Evolutionary conservation across 2,888 invertebrate genomes (phyloP), one percentile per base, ranked within the genome.

Genomic region (Pocota personata): DNA sequence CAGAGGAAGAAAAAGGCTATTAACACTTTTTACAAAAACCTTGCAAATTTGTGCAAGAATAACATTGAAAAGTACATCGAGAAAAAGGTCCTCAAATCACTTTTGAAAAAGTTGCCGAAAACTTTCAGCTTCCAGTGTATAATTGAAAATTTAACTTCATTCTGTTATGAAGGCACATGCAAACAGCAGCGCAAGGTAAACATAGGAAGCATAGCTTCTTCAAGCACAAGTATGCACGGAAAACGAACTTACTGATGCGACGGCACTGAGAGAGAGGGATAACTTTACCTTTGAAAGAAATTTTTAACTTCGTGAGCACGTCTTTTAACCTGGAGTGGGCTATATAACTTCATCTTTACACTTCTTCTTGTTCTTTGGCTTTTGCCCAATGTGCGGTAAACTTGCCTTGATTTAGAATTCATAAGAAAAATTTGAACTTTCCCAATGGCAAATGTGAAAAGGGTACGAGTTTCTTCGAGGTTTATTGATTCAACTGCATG

Each of bases 391-490:
- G 60, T 66, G 66, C 37, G 69, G 64, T 72, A 35, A 72, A 77
- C 60, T 77, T 64, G 50, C 83, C 67, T 80, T 84, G 75, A 84
- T 84, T 79, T 79, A 71, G 71, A 76, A 84, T 75, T 79, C 79
- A 79, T 79, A 71, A 71, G 75, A 79, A 80, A 75, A 84, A 71
- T 66, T 84, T 71, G 37, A 77, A 67, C 48, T 80, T 73, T 40
- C 27, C 32, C 48, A 30, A 32, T 21, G 37, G 50, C 5, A 73
- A 27, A 30, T 19, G 73, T 30, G 21, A 43, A 32, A 21, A 16
- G 7, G 16, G 32, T 50, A 21, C n/a, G 43, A 14, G 8, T 35
- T 10, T 12, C 27, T 30, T 35, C 24, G 16, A 64, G 35, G 71
- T 76, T 72, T 77, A 82, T 82, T 77, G 82, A 71, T 77, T 76